phyloP scores from a whole-genome alignment of 2,113 vertebrate genomes.

The Propithecus coquereli region DNA sequence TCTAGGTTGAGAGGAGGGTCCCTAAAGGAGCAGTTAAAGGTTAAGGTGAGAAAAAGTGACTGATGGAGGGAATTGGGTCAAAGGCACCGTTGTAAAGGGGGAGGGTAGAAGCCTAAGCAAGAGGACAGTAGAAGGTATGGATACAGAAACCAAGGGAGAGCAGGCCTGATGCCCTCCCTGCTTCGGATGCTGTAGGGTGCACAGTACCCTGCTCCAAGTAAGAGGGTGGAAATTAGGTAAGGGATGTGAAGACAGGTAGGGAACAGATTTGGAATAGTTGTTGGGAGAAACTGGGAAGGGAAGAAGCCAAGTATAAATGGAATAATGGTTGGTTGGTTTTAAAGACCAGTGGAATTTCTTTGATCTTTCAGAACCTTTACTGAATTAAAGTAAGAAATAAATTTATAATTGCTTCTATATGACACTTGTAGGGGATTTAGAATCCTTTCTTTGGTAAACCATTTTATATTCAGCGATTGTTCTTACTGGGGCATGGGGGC shows the following conservation, averaged over 20 bases:
- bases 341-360: neutral
- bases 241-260: neutral
- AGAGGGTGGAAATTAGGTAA: neutral
- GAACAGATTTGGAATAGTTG: neutral
- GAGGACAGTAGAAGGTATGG: neutral
- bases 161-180: neutral
- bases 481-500: neutral
- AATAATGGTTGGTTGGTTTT: neutral
- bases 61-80: neutral
- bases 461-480: neutral
- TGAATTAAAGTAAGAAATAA: neutral
- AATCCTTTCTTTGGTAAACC: neutral
- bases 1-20: neutral
- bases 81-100: accelerated
- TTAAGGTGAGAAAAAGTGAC: neutral
- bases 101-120: neutral
- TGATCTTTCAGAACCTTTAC: neutral
- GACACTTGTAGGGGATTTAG: neutral
- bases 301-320: neutral
- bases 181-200: neutral
- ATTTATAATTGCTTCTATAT: neutral
- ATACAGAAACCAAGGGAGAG: neutral
- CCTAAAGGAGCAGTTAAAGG: neutral
- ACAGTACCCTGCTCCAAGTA: neutral
- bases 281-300: neutral